Percentiles rank a stretch among this genome's conserved stretches.
Conservation (phyloP, 2,888 invertebrate genomes). For the Plagiodera versicolora region DNA sequence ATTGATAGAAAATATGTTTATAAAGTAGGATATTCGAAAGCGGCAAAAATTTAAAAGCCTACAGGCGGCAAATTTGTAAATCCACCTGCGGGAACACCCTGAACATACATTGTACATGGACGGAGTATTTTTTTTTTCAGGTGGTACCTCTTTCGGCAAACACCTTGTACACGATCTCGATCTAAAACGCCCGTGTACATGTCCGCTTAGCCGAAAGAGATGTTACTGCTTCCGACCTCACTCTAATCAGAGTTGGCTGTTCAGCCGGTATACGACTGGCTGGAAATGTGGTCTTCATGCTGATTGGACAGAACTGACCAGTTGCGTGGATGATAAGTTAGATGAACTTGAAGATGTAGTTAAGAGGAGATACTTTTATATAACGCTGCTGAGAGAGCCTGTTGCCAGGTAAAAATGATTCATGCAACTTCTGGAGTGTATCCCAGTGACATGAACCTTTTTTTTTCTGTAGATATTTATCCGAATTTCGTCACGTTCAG, state of each 20-base stretch:
- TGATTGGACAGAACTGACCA: constrained; percentile 96
- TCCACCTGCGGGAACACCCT: no score
- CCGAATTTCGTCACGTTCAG: constrained; percentile 96
- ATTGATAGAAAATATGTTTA: no score
- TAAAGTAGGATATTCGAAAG: no score
- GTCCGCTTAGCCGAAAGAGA: constrained; percentile 84
- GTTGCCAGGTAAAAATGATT: constrained; percentile 62
- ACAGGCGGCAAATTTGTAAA: no score
- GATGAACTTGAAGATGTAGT: constrained; percentile 82
- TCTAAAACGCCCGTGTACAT: constrained; percentile 89
- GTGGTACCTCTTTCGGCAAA: constrained; percentile 95
- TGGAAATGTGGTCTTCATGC: constrained; percentile 99
- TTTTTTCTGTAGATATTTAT: constrained; percentile 66
- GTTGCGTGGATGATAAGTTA: constrained; percentile 87
- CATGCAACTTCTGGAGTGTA: not conserved
- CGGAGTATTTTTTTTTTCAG: constrained; percentile 50
- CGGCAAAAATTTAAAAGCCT: no score
- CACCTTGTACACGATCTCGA: constrained; percentile 95
- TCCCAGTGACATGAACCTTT: not conserved
- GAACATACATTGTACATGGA: no score
- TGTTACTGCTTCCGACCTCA: constrained; percentile 92
- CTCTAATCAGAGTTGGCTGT: constrained; percentile 94
- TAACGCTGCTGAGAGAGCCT: constrained; percentile 93
- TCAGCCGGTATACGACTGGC: constrained; percentile 95
- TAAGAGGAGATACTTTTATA: constrained; percentile 83